phyloP scores from a whole-genome alignment of 1,140 invertebrate genomes.

The Drosophila orena region DNA sequence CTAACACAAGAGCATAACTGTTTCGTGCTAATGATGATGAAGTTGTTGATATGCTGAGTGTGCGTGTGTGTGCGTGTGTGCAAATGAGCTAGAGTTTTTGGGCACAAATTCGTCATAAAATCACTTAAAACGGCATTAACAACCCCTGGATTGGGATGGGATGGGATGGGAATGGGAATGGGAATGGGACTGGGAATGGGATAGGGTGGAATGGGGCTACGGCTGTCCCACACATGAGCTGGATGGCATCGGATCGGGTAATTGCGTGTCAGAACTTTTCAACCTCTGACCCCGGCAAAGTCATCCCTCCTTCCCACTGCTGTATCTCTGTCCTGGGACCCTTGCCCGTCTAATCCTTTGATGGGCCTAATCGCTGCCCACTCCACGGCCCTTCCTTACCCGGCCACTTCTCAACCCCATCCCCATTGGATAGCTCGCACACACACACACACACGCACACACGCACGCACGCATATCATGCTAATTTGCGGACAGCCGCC shows the following conservation, averaged over 20 bases:
- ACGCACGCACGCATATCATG: slow-evolving; percentile 53
- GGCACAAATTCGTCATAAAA: slow-evolving; percentile 83
- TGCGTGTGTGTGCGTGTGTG: slow-evolving; percentile 53
- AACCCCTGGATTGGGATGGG: slow-evolving; percentile 49
- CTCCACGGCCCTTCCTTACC: not conserved
- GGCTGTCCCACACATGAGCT: too few relatives aligned
- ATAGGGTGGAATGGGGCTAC: not conserved
- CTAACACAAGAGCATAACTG: slow-evolving; percentile 12
- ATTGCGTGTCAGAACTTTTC: slow-evolving; percentile 79
- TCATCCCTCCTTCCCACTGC: slow-evolving; percentile 31
- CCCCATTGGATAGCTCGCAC: not conserved
- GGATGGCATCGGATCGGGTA: slow-evolving; percentile 40
- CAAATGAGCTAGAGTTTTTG: slow-evolving; percentile 77
- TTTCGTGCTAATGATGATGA: slow-evolving; percentile 58
- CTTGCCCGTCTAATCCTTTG: slow-evolving; percentile 72
- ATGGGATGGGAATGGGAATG: too few relatives aligned
- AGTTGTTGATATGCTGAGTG: slow-evolving; percentile 39
- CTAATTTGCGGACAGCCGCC: slow-evolving; percentile 81
- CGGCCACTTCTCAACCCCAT: not conserved
- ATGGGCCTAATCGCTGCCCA: slow-evolving; percentile 74
- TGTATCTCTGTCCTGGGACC: slow-evolving; percentile 17
- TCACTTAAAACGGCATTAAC: slow-evolving; percentile 81
- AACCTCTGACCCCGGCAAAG: slow-evolving; percentile 66
- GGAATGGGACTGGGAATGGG: too few relatives aligned
- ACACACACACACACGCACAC: slow-evolving; percentile 2